Evolutionary conservation across 2,888 invertebrate genomes (phyloP).

Genomic region (Sphinx pinastri): DNA sequence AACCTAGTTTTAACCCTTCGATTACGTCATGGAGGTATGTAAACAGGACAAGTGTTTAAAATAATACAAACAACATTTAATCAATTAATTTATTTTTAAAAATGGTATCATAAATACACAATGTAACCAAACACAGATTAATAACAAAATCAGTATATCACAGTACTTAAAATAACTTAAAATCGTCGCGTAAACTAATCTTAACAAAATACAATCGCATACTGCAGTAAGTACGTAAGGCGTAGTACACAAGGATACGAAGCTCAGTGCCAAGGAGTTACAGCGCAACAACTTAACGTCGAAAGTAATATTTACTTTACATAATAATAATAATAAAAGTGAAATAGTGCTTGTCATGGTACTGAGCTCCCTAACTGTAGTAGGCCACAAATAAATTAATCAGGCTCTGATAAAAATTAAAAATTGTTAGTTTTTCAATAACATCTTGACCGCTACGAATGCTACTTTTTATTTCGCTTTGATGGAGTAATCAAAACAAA

Average conservation of each 20-base stretch:
- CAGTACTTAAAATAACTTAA: constrained; percentile 23
- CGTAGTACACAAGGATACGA: neutral
- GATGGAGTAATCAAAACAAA: too few relatives aligned
- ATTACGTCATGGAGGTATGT: neutral
- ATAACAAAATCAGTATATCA: constrained; percentile 22
- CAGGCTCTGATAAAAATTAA: neutral
- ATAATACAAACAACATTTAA: neutral
- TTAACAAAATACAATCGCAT: constrained; percentile 16
- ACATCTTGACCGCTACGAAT: too few relatives aligned
- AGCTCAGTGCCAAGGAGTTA: neutral
- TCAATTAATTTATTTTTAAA: constrained; percentile 17
- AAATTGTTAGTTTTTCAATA: neutral
- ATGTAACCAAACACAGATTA: constrained; percentile 21
- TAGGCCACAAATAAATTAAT: neutral
- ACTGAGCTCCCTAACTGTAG: neutral
- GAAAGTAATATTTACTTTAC: neutral
- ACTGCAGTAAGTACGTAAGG: constrained; percentile 7
- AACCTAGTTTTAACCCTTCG: too few relatives aligned
- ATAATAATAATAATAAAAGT: too few relatives aligned
- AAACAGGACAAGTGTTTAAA: neutral
- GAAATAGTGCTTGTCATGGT: neutral
- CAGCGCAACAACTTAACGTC: too few relatives aligned
- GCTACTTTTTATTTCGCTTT: too few relatives aligned
- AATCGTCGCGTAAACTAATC: constrained; percentile 19
- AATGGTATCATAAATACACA: constrained; percentile 23